phyloP scores from a whole-genome alignment of 2,113 vertebrate species.

The Pholis gunnellus region DNA sequence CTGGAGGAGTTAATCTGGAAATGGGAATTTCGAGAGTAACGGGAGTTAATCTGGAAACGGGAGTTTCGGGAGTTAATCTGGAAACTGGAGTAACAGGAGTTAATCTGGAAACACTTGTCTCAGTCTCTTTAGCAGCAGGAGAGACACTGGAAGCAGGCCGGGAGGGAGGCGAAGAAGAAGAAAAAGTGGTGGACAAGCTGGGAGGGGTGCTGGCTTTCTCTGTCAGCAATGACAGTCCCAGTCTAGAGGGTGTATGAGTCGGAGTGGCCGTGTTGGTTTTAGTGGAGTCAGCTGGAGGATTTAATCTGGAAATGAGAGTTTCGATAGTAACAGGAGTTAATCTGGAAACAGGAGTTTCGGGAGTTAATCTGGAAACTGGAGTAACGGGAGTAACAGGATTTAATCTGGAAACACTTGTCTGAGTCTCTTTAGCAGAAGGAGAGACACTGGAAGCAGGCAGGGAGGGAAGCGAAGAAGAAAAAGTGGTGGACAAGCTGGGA shows the following conservation, averaged over 20 bases:
- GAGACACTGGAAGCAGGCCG: slow-evolving; percentile 1
- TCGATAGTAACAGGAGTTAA: no score
- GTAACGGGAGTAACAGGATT: no score
- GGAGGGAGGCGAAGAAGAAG: slow-evolving; percentile 21
- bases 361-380: no score
- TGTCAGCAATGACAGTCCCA: slow-evolving; percentile 45
- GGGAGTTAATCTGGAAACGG: no score
- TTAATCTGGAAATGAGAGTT: no score
- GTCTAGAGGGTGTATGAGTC: slow-evolving; percentile 38
- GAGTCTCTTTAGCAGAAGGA: slow-evolving; percentile 10
- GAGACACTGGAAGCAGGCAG: slow-evolving; percentile 1
- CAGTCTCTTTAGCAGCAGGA: slow-evolving; percentile 10
- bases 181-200: slow-evolving; percentile 8
- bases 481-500: slow-evolving; percentile 14
- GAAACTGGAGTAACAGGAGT: neutral
- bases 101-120: neutral
- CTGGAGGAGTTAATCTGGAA: slow-evolving; percentile 44
- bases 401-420: neutral
- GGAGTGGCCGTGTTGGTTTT: slow-evolving; percentile 39
- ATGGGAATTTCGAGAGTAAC: no score
- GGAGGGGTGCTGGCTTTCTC: slow-evolving; percentile 52
- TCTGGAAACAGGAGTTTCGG: no score
- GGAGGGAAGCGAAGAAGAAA: slow-evolving; percentile 18
- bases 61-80: slow-evolving; percentile 26
- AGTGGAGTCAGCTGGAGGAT: slow-evolving; percentile 19